A percentile compares a stretch with the other conserved stretches of the same genome.
Evolutionary conservation across 35 echinoderm and acorn worm species (phyloP).

Genomic region (Apostichopus parvimensis): DNA sequence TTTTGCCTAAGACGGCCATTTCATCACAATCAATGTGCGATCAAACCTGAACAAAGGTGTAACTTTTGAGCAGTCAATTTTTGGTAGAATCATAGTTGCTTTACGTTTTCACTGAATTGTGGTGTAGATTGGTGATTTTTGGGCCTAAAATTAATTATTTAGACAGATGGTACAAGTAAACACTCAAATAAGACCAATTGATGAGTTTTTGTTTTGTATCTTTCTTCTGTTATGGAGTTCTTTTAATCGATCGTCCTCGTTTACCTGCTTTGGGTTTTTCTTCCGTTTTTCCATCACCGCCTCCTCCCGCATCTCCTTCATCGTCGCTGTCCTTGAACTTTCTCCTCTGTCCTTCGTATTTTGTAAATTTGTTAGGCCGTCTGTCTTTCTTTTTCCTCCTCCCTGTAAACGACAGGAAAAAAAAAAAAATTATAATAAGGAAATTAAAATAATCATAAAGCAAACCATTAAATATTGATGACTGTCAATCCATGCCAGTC

Average conservation of each 20-base stretch:
- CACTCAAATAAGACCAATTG: background rate
- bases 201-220: background rate
- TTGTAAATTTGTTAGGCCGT: background rate
- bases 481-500: no score
- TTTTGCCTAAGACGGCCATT: no score
- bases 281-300: background rate
- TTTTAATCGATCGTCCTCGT: background rate
- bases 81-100: no score
- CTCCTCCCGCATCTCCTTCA: constrained; percentile 4
- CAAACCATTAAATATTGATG: no score
- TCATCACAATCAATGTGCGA: no score
- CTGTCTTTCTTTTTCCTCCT: constrained; percentile 31
- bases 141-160: no score
- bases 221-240: background rate
- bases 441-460: background rate
- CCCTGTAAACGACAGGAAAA: no score
- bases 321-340: constrained; percentile 21
- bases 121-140: no score
- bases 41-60: no score
- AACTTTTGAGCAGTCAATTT: no score
- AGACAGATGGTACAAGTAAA: background rate
- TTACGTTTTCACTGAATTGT: no score
- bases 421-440: no score
- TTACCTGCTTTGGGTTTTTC: background rate
- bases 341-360: constrained; percentile 39